Evolutionary conservation across 1,140 invertebrate genomes (phyloP), one percentile per base, ranked within the genome.

Genomic region (Spodoptera frugiperda): DNA sequence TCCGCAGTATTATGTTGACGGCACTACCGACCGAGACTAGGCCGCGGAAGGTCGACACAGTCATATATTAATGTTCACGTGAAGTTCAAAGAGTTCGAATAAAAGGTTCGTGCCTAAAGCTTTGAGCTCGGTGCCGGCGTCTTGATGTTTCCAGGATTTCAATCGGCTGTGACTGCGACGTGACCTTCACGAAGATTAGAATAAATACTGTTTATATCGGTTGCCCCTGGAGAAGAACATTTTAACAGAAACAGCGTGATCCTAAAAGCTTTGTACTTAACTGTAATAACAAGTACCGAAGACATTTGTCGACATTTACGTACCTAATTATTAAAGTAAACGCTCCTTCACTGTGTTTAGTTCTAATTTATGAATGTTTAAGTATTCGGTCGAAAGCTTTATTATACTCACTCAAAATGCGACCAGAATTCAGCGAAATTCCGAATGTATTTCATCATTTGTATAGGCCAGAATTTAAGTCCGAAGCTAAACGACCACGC

Each of bases 391-490:
- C 57, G 51, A 46, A 46, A 46, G 30, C 30, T 55, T 72, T 72
- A 57, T 44, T 21, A 55, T 48, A 72, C 10, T 48, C n/a, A 57
- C 57, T 72, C 39, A 39, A 72, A 71, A 57, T 63, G 59, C 51
- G 30, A 44, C 0, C 17, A 57, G 17, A 72, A 44, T 57, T 57
- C 15, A 19, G 14, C 12, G 11, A 53, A 57, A 57, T 55, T 57
- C 49, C 55, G 57, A 72, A 55, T n/a, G 53, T 72, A 46, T 44
- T 57, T 51, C 51, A 54, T 72, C 53, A 72, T 72, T 72, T 72
- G 33, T 72, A 55, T 44, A 72, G 68, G 51, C 68, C 68, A 30
- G n/a, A 72, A 72, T 72, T 72, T 72, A 72, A 72, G 68, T 55
- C 53, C 55, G 12, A 49, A 49, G 72, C 49, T 72, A 67, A 76